These are phyloP conservation scores for Ochropacha duplaris DNA, from an alignment of 2,888 invertebrate species.

Conservation along the genomic window DNA sequence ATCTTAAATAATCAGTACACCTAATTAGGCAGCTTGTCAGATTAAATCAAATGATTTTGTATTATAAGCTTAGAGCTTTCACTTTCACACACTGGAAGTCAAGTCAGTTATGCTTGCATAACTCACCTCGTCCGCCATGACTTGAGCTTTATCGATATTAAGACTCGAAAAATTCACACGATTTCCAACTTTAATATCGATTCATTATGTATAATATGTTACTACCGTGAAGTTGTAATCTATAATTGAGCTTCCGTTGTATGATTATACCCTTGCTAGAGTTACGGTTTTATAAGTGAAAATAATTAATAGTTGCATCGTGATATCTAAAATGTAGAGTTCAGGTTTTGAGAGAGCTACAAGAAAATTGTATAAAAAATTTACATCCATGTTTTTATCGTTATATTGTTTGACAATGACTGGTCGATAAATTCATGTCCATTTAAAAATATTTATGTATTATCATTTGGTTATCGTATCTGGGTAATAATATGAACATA, in stretches of 20 bases:
- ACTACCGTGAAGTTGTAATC: not conserved
- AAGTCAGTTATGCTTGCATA: slow-evolving; percentile 43
- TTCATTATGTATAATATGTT: not conserved
- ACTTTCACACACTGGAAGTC: slow-evolving; percentile 53
- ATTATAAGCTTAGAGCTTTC: slow-evolving; percentile 45
- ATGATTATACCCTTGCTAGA: not conserved
- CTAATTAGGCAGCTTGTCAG: not conserved
- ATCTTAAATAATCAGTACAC: not conserved
- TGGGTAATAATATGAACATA: too few species aligned
- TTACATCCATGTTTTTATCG: too few species aligned
- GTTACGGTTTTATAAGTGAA: not conserved
- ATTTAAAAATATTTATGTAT: too few species aligned
- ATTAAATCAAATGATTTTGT: not conserved
- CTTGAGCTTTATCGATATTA: slow-evolving; percentile 13
- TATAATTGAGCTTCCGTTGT: slow-evolving; percentile 5
- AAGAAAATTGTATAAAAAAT: too few species aligned
- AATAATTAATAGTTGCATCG: not conserved
- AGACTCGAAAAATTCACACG: not conserved
- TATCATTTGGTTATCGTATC: too few species aligned
- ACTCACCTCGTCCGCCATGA: slow-evolving; percentile 34
- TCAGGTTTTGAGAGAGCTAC: too few species aligned
- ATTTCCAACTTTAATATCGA: slow-evolving; percentile 1
- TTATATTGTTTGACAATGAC: too few species aligned
- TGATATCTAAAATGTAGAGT: not conserved
- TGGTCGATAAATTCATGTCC: too few species aligned